Percentiles rank a stretch among this genome's conserved stretches.
These are phyloP conservation scores for Pelochelys cantorii DNA, from an alignment of 2,797 vertebrate genomes.

Conservation along the genomic window DNA sequence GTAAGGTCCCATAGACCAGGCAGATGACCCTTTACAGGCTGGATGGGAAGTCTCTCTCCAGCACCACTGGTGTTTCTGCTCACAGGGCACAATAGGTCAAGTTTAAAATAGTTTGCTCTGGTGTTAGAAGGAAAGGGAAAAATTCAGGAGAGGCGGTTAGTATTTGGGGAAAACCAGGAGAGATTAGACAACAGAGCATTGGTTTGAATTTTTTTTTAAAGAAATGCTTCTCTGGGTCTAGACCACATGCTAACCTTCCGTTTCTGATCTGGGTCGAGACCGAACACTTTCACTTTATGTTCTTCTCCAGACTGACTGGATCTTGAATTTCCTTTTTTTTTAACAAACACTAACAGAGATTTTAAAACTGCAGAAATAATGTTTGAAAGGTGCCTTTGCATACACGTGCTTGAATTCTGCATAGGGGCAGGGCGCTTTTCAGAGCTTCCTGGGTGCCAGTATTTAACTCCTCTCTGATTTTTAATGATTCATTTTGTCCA, in stretches of 20 bases:
- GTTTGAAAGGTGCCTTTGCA: conserved; percentile 59
- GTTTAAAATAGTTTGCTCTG: not conserved
- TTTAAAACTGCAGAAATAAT: conserved; percentile 46
- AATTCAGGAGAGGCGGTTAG: not conserved
- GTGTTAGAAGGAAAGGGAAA: not conserved
- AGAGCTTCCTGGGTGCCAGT: conserved; percentile 31
- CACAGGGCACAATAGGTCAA: not conserved
- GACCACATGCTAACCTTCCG: conserved; percentile 7
- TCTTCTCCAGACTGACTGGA: conserved; percentile 46
- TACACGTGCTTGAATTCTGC: not conserved
- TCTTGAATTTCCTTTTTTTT: conserved; percentile 64
- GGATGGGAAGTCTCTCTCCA: no score
- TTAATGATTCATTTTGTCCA: conserved; percentile 23
- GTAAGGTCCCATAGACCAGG: not conserved
- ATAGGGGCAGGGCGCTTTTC: not conserved
- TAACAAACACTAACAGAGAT: conserved; percentile 51
- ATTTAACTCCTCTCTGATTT: conserved; percentile 45
- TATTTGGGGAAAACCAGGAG: not conserved
- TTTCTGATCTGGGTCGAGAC: not conserved
- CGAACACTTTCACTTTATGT: not conserved
- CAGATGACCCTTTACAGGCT: not conserved
- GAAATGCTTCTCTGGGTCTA: conserved; percentile 24
- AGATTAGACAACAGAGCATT: not conserved
- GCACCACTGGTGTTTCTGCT: not conserved
- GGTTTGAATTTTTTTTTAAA: not conserved